phyloP scores from a whole-genome alignment of 2,797 vertebrate species.

The Aulostomus chinensis region DNA sequence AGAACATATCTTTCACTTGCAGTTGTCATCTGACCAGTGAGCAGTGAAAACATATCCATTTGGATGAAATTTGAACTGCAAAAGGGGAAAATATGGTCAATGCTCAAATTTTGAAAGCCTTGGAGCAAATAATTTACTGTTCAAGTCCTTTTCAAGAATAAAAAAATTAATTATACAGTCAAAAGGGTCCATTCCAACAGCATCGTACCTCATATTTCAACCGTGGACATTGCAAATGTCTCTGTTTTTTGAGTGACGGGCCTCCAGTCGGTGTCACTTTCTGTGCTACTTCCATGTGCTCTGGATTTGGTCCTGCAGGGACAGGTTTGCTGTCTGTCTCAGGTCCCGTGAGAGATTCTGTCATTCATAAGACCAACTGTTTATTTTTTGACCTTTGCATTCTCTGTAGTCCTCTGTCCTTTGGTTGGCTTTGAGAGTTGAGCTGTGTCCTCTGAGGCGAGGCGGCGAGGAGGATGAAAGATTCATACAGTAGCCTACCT shows the following conservation, averaged over 20 bases:
- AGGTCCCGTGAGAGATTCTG: conserved; percentile 44
- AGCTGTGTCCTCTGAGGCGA: conserved; percentile 58
- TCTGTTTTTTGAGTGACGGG: not conserved
- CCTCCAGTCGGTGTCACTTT: conserved; percentile 15
- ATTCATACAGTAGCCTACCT: conserved; percentile 50
- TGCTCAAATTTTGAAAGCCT: too few relatives aligned
- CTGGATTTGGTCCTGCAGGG: conserved; percentile 20
- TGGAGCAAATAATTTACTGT: too few relatives aligned
- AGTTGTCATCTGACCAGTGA: too few relatives aligned
- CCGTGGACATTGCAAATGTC: too few relatives aligned
- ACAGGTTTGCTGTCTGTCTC: conserved; percentile 29
- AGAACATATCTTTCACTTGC: too few relatives aligned
- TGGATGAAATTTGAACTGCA: too few relatives aligned
- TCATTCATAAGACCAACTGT: conserved; percentile 59
- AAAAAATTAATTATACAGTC: too few relatives aligned
- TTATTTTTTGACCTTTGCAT: conserved; percentile 78
- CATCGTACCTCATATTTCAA: not conserved
- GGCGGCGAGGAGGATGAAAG: conserved; percentile 65
- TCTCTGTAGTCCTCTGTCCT: conserved; percentile 58
- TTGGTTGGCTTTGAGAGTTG: conserved; percentile 53
- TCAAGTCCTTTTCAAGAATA: too few relatives aligned
- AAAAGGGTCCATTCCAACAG: too few relatives aligned
- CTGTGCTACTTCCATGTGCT: conserved; percentile 23
- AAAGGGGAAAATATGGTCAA: too few relatives aligned
- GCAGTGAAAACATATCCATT: too few relatives aligned